Base-by-base conservation (phyloP, 2,888 invertebrate genomes). In the Habroteleia sp. region DNA sequence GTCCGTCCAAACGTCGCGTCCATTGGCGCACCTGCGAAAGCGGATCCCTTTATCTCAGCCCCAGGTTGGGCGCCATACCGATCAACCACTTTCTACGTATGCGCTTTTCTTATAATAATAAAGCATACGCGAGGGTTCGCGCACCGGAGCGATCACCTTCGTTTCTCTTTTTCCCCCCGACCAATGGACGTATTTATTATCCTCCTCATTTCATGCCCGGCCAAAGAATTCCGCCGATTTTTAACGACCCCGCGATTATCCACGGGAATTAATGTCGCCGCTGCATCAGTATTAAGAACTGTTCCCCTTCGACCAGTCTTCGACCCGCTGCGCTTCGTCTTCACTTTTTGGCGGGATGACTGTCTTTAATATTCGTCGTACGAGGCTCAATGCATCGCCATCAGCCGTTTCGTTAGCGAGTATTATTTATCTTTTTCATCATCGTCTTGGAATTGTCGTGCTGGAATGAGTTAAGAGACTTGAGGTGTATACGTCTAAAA, bases 1-100 rank as follows among this genome's bases (percentile, higher is more conserved):
- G 82, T 85, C 82, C 82, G 79, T 80, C 82, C 79, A 82, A 82
- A 75, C 77, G 81, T 76, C 79, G 79, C 77, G 73, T 73, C 71
- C 71, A 76, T 74, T 73, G 81, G 77, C 71, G 83, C 83, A 83
- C 79, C 77, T 78, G 80, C 77, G 69, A 60, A 31, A 76, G 63
- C 69, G 63, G 69, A 46, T 42, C 58, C 58, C 72, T 65, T 65
- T 65, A 73, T 73, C 72, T 69, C 60, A 23, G 27, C 44, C 31
- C 62, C 63, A 46, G 71, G 52, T 52, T 65, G 71, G 72, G 74
- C 68, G 58, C 77, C 74, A 71, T 75, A 54, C 71, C 54, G 48
- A 58, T 58, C 56, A 66, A 54, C 56, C 39, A 54, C 41, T 35
- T 44, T 41, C n/a, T n/a, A n/a, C n/a, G n/a, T n/a, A n/a, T n/a